Percentiles rank a stretch among this genome's conserved stretches.
Conservation (phyloP, 2,797 vertebrate genomes). For the Phrynocephalus guinanensis region DNA sequence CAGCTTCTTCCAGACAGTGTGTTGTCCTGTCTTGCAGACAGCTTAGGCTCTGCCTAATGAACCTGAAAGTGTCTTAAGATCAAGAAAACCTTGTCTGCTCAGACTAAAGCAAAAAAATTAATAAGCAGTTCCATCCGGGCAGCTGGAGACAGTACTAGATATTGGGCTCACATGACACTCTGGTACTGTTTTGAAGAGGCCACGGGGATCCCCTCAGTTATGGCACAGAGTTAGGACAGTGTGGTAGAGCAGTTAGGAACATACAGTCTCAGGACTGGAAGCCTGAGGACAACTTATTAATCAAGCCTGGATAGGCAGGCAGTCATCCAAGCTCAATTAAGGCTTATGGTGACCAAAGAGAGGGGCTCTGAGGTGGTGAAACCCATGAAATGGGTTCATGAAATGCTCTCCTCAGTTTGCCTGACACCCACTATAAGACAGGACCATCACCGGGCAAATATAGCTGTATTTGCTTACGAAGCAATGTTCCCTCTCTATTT, state of each 20-base stretch:
- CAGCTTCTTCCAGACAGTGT: not conserved
- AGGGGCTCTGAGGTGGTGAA: not conserved
- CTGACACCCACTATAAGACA: not conserved
- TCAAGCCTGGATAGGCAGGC: not conserved
- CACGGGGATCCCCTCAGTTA: not conserved
- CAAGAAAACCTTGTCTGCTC: not conserved
- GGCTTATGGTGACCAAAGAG: not conserved
- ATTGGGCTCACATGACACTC: not conserved
- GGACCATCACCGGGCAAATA: no score
- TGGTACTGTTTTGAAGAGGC: not conserved
- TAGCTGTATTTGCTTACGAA: no score
- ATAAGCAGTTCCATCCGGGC: not conserved
- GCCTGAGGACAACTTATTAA: not conserved
- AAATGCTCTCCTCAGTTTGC: not conserved
- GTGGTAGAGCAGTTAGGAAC: not conserved
- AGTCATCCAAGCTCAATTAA: not conserved
- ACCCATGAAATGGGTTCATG: not conserved
- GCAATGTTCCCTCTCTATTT: no score
- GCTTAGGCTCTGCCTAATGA: slow-evolving; percentile 35
- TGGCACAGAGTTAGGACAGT: not conserved
- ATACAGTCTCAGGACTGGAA: not conserved
- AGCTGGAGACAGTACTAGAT: not conserved
- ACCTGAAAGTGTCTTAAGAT: not conserved
- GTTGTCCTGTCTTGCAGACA: slow-evolving; percentile 16
- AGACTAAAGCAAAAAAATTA: not conserved